These are phyloP conservation scores for Acleris literana DNA, from an alignment of 2,888 invertebrate species.

Conservation along the genomic window DNA sequence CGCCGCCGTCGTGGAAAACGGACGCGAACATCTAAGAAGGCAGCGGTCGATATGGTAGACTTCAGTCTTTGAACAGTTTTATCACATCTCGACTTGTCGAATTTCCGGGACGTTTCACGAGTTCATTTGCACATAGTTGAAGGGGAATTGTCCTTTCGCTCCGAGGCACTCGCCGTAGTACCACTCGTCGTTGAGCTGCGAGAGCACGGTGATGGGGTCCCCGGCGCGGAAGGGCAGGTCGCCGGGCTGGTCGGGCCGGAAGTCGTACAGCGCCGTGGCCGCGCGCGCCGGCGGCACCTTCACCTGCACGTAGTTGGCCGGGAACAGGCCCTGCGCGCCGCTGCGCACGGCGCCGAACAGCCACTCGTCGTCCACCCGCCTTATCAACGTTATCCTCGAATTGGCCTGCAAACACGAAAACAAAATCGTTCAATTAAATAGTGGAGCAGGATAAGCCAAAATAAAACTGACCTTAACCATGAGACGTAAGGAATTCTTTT, in stretches of 20 bases:
- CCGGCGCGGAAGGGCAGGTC: constrained; percentile 66
- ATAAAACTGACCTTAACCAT: too few relatives aligned
- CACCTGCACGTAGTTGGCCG: constrained; percentile 90
- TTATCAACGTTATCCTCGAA: constrained; percentile 88
- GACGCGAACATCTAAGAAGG: constrained; percentile 32
- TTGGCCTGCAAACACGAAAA: constrained; percentile 82
- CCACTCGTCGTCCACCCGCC: constrained; percentile 91
- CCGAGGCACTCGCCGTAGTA: constrained; percentile 88
- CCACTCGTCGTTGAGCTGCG: constrained; percentile 90
- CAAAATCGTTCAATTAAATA: constrained; percentile 1
- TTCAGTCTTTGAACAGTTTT: constrained; percentile 52
- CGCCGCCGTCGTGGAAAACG: background rate
- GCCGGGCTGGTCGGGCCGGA: constrained; percentile 83
- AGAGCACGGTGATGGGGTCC: constrained; percentile 84
- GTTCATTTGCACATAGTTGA: constrained; percentile 87
- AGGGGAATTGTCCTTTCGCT: constrained; percentile 89
- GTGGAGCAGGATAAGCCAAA: too few relatives aligned
- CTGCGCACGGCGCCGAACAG: constrained; percentile 87
- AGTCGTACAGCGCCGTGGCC: constrained; percentile 88
- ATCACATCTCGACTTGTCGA: constrained; percentile 42
- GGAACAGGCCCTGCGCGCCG: constrained; percentile 91
- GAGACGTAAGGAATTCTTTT: too few relatives aligned
- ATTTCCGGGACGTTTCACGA: constrained; percentile 43
- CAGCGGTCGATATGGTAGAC: constrained; percentile 45
- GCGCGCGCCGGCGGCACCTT: constrained; percentile 84